Conservation (phyloP, 2,888 invertebrate species). For the Nowickia ferox region DNA sequence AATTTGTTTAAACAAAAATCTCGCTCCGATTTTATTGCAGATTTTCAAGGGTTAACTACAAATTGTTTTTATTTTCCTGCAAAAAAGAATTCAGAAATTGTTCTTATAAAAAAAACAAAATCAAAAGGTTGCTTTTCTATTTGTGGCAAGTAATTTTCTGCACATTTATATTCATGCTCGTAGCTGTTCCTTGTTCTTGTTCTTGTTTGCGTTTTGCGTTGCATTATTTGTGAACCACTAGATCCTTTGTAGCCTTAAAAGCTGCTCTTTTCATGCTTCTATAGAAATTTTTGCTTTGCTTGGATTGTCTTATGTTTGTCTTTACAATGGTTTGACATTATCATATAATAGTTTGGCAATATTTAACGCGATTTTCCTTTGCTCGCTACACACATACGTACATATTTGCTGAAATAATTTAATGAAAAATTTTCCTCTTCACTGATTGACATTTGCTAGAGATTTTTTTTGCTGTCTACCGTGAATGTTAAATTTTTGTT, state of each 20-base stretch:
- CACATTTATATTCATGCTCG: slow-evolving; percentile 60
- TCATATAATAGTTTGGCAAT: slow-evolving; percentile 67
- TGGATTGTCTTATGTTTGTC: slow-evolving; percentile 17
- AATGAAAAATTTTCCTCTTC: slow-evolving; percentile 83
- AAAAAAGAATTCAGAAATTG: background rate
- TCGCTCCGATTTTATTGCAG: too few species aligned
- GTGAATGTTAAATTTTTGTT: slow-evolving; percentile 9
- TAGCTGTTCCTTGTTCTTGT: slow-evolving; percentile 6
- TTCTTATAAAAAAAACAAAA: slow-evolving; percentile 25
- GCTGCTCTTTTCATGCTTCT: background rate
- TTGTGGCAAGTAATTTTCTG: slow-evolving; percentile 35
- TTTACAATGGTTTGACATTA: slow-evolving; percentile 58
- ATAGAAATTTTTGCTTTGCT: slow-evolving; percentile 20
- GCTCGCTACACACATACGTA: slow-evolving; percentile 1
- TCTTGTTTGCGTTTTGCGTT: background rate
- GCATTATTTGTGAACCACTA: slow-evolving; percentile 13
- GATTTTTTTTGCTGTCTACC: slow-evolving; percentile 5
- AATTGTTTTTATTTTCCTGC: background rate
- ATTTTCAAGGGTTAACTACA: slow-evolving; percentile 13
- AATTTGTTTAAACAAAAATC: too few species aligned
- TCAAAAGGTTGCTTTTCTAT: slow-evolving; percentile 16
- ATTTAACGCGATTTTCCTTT: slow-evolving; percentile 59
- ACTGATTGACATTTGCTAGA: slow-evolving; percentile 79
- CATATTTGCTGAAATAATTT: slow-evolving; percentile 78
- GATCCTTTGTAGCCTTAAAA: slow-evolving; percentile 48